phyloP scores from a whole-genome alignment of 2,113 vertebrate species.

The Apistogramma diplotaenia region DNA sequence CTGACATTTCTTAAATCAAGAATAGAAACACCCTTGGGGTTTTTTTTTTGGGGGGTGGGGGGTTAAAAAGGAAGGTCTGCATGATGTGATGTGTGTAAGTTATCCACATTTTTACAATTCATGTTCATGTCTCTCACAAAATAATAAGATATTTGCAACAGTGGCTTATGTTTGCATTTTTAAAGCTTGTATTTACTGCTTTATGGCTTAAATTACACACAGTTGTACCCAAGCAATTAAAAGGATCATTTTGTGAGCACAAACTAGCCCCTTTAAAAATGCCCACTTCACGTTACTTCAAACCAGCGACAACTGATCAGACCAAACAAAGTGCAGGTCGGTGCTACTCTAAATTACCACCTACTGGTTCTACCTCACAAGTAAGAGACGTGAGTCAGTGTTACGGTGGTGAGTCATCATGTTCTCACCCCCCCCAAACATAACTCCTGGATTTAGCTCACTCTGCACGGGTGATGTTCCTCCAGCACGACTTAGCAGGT shows the following conservation, averaged over 20 bases:
- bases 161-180: background rate
- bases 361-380: conserved; percentile 4
- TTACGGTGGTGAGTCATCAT: conserved; percentile 17
- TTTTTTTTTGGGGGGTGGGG: no score
- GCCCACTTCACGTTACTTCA: background rate
- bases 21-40: background rate
- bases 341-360: conserved; percentile 6
- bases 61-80: background rate
- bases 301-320: background rate
- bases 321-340: background rate
- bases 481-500: conserved; percentile 86
- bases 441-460: conserved; percentile 70
- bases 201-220: background rate
- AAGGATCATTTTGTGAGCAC: background rate
- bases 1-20: background rate
- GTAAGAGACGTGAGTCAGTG: conserved; percentile 1
- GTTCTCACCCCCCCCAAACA: background rate
- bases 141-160: background rate
- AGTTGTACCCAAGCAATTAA: background rate
- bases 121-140: background rate
- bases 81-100: background rate
- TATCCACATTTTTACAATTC: background rate
- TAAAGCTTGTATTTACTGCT: background rate
- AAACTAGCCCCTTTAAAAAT: background rate
- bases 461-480: conserved; percentile 94